A percentile compares a stretch with the other conserved stretches of the same genome.
Evolutionary conservation across 2,797 vertebrate genomes (phyloP).

Genomic region (Pyrocephalus nanus): DNA sequence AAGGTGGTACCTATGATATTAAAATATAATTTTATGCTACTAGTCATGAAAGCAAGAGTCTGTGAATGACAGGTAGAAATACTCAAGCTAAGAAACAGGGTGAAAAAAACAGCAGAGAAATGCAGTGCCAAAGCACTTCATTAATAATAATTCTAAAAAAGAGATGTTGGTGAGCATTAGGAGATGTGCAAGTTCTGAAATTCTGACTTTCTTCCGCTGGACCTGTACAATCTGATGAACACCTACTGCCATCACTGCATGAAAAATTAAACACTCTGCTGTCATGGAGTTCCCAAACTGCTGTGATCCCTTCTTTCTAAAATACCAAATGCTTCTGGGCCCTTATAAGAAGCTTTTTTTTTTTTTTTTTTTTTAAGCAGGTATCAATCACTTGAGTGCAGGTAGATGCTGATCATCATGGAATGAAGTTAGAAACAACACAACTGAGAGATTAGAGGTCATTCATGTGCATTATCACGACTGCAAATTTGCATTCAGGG

Average conservation of each 20-base stretch:
- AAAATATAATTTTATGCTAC: background rate
- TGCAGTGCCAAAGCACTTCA: background rate
- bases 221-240: background rate
- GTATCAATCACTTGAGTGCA: background rate
- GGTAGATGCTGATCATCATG: accelerated
- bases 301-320: background rate
- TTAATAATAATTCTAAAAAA: background rate
- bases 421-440: background rate
- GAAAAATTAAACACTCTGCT: background rate
- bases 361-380: background rate
- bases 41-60: background rate
- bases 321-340: background rate
- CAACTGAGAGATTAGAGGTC: background rate
- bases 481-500: background rate
- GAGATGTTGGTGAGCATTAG: background rate
- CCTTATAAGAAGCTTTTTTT: background rate
- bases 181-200: background rate
- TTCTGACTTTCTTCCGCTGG: background rate
- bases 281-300: background rate
- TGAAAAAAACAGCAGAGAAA: background rate
- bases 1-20: background rate
- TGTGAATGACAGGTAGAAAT: background rate
- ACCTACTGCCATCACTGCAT: background rate
- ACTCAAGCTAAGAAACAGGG: background rate
- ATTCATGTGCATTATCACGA: background rate